These are phyloP conservation scores for Noctua janthe DNA, from an alignment of 2,888 invertebrate genomes.

Conservation along the genomic window DNA sequence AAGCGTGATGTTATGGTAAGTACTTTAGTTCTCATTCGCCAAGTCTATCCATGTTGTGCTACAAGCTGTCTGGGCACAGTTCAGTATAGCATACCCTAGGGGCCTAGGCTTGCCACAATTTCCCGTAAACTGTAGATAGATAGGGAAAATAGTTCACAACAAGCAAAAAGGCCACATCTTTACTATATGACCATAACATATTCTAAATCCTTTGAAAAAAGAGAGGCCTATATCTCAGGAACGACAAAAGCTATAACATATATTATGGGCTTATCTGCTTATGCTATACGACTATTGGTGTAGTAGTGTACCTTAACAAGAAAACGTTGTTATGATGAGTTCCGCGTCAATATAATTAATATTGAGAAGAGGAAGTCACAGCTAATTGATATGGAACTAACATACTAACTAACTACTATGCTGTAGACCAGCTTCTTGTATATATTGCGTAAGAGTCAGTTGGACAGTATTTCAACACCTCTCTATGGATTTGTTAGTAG, in stretches of 20 bases:
- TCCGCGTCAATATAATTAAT: conserved; percentile 17
- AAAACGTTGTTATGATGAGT: conserved; percentile 4
- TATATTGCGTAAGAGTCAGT: neutral
- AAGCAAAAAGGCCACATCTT: too few species aligned
- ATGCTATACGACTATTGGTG: neutral
- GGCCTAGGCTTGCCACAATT: too few species aligned
- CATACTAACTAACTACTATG: neutral
- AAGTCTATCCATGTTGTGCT: too few species aligned
- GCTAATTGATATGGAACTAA: conserved; percentile 16
- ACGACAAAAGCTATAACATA: neutral
- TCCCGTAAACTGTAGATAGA: too few species aligned
- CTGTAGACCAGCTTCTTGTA: neutral
- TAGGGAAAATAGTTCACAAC: too few species aligned
- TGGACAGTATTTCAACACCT: neutral
- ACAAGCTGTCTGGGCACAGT: too few species aligned
- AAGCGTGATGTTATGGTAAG: too few species aligned
- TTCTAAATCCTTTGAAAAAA: too few species aligned
- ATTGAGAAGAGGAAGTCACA: conserved; percentile 33
- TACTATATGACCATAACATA: too few species aligned
- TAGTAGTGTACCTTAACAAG: neutral
- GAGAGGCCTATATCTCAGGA: too few species aligned
- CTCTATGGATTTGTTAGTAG: neutral
- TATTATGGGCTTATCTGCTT: neutral
- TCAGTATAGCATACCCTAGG: too few species aligned
- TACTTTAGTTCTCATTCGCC: too few species aligned